Evolutionary conservation across 2,797 vertebrate genomes (phyloP).

Genomic region (Erpetoichthys calabaricus): DNA sequence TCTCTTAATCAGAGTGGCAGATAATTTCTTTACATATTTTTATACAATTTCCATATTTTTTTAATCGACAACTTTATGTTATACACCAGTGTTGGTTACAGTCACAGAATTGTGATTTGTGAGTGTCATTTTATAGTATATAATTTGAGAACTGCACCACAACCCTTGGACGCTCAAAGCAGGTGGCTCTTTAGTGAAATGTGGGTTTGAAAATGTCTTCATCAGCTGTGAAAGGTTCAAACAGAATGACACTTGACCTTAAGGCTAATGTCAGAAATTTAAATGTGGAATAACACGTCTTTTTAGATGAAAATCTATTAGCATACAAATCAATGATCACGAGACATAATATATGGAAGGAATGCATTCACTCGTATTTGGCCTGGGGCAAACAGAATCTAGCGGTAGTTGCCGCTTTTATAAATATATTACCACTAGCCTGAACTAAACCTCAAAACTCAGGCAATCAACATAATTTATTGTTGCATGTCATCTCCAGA

Average conservation of each 20-base stretch:
- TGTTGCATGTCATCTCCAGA: neutral
- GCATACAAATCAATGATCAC: slow-evolving; percentile 24
- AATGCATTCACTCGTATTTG: slow-evolving; percentile 11
- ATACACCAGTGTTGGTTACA: no score
- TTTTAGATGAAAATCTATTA: slow-evolving; percentile 18
- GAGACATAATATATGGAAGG: slow-evolving; percentile 15
- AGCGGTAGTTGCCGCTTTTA: slow-evolving; percentile 7
- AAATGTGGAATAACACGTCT: slow-evolving; percentile 15
- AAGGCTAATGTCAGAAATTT: slow-evolving; percentile 11
- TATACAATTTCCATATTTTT: no score
- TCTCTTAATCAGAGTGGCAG: no score
- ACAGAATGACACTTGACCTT: slow-evolving; percentile 19
- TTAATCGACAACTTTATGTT: no score
- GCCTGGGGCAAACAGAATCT: slow-evolving; percentile 13
- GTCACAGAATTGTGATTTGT: no score
- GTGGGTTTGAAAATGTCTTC: neutral
- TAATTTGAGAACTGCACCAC: no score
- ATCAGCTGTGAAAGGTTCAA: slow-evolving; percentile 5
- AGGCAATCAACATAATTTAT: slow-evolving; percentile 7
- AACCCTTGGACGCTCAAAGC: no score
- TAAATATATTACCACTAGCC: slow-evolving; percentile 15
- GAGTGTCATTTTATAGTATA: no score
- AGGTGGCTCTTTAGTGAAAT: no score
- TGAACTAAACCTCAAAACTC: slow-evolving; percentile 2
- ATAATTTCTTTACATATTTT: no score